Base-by-base conservation (phyloP, 1,140 invertebrate genomes). In the Archegozetes longisetosus region DNA sequence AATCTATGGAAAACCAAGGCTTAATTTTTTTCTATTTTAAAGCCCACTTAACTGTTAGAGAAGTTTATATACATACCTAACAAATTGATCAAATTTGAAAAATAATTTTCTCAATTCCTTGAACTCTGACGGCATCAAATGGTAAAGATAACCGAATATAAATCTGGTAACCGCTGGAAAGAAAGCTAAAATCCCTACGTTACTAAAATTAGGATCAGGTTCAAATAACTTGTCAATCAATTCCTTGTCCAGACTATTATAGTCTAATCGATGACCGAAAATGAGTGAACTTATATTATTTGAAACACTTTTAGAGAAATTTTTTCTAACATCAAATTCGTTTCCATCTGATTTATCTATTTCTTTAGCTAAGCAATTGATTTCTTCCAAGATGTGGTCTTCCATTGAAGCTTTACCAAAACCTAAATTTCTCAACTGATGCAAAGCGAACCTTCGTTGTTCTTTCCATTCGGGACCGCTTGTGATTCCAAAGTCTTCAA, bases 341-440 rank as follows among this genome's bases (percentile, higher is more conserved):
- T 47, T 50, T 17, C 23, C 48, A 3, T 3, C n/a, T 6, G 23
- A 2, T 49, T 48, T 51, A 9, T 58, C 29, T 13, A 58, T 58
- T 25, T 48, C n/a, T 23, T 24, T 24, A 26, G 27, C 13, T 9
- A 58, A 29, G 20, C 3, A 23, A 4, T 29, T 29, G 13, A 58
- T 58, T 24, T 88, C 84, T 0, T 79, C 76, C 57, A 78, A 74
- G 14, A 89, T 83, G 54, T 82, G 77, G 4, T 78, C 73, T 64
- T 84, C 82, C 82, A 88, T 86, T 47, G 74, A 70, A 1, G 72
- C 75, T 66, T 82, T 81, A 0, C 86, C 85, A 61, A 85, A 84
- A 20, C 87, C 87, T 9, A 86, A 74, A 26, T 80, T 73, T 26
- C 78, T 76, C 62, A 91, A 74, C 55, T 82, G 78, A 60, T 79